Evolutionary conservation across 2,113 vertebrate genomes (phyloP).

Genomic region (Falcunculus frontatus): DNA sequence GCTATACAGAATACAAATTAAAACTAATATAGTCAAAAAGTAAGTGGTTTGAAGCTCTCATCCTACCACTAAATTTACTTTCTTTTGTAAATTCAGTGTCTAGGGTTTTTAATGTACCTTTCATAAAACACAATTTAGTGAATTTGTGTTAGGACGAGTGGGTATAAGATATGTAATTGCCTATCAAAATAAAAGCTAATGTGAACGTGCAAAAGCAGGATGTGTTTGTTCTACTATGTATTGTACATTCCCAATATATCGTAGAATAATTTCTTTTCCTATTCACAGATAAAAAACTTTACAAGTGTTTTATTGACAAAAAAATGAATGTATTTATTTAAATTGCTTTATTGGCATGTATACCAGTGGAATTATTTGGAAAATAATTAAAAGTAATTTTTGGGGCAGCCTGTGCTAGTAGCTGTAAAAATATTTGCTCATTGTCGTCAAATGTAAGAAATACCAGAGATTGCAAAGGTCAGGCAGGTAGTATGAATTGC

Average conservation of each 20-base stretch:
- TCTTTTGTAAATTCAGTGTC: neutral
- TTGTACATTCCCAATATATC: neutral
- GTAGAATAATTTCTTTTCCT: neutral
- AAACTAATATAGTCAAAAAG: slow-evolving; percentile 38
- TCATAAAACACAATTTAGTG: neutral
- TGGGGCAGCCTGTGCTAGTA: neutral
- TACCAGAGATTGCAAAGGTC: neutral
- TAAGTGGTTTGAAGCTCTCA: neutral
- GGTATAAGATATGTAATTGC: neutral
- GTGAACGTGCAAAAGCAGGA: neutral
- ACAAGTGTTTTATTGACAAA: neutral
- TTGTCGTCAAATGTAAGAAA: neutral
- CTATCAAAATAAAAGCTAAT: neutral
- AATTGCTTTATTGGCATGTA: neutral
- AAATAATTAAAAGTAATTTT: neutral
- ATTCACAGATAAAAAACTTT: neutral
- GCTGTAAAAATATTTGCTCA: neutral
- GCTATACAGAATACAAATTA: slow-evolving; percentile 42
- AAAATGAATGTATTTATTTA: neutral
- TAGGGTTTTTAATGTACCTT: neutral
- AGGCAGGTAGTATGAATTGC: neutral
- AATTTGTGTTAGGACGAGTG: neutral
- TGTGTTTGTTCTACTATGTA: neutral
- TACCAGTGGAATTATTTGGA: neutral
- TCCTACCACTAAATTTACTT: neutral